Evolutionary conservation across 2,113 vertebrate genomes (phyloP).

Genomic region (Falco punctatus): DNA sequence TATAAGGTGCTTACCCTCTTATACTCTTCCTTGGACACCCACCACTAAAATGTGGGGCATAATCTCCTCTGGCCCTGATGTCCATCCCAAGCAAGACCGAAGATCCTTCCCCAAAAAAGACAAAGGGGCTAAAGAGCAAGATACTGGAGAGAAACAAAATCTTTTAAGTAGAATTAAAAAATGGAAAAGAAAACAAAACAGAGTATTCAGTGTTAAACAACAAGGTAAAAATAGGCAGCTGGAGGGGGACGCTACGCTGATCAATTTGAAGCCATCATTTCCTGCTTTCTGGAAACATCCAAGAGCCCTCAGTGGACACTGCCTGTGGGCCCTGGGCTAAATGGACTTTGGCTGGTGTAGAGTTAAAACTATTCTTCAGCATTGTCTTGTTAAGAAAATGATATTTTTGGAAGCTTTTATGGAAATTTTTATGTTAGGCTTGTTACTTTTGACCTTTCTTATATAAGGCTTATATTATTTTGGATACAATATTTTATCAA

Average conservation of each 20-base stretch:
- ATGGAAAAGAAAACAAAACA: not conserved
- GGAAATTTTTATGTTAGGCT: rapidly evolving
- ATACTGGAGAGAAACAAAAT: not conserved
- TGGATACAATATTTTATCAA: not conserved
- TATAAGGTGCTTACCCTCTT: not conserved
- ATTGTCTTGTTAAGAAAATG: not conserved
- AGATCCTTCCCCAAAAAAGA: rapidly evolving
- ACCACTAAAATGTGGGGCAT: not conserved
- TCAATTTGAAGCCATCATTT: not conserved
- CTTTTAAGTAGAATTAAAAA: not conserved
- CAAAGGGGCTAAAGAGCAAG: not conserved
- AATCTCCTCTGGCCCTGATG: not conserved
- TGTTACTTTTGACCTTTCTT: not conserved
- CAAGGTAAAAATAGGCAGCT: not conserved
- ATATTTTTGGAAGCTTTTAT: not conserved
- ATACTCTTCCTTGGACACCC: not conserved
- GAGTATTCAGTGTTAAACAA: not conserved
- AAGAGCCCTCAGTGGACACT: not conserved
- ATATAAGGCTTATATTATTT: not conserved
- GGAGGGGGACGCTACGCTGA: not conserved
- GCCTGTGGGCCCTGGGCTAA: not conserved
- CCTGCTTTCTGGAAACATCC: not conserved
- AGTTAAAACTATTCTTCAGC: not conserved
- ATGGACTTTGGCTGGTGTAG: not conserved
- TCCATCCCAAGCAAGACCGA: not conserved